Evolutionary conservation across 2,113 vertebrate species (phyloP).

Genomic region (Alosa alosa): DNA sequence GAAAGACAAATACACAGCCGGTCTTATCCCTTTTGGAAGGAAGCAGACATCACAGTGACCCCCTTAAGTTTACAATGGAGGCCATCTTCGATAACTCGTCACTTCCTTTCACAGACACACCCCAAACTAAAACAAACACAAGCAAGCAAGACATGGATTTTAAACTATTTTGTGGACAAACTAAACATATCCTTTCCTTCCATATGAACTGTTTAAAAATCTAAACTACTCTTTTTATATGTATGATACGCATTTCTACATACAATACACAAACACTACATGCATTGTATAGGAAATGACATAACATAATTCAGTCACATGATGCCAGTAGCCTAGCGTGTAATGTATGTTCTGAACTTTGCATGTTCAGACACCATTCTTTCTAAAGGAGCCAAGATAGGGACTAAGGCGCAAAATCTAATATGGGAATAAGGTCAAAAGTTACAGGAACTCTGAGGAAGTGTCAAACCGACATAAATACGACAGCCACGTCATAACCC

Average conservation of each 20-base stretch:
- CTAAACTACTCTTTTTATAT: neutral
- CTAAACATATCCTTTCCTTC: too few species aligned
- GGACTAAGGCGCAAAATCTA: neutral
- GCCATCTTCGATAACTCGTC: neutral
- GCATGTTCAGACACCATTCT: neutral
- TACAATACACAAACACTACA: neutral
- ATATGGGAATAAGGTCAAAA: neutral
- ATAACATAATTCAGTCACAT: neutral
- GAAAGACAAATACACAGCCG: neutral
- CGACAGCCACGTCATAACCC: neutral
- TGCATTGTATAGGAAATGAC: neutral
- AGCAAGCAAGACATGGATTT: neutral
- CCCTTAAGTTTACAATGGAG: neutral
- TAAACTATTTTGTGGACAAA: neutral
- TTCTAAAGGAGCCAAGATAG: neutral
- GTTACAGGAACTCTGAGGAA: neutral
- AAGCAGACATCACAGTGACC: neutral
- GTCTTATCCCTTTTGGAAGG: neutral
- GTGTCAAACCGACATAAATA: neutral
- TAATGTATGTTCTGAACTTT: neutral
- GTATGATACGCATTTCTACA: neutral
- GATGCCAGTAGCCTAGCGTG: neutral
- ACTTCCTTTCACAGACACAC: neutral
- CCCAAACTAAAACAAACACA: neutral
- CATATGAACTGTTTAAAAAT: too few species aligned